Base-by-base conservation (phyloP, 2,797 vertebrate genomes). In the Sitta carolinensis region DNA sequence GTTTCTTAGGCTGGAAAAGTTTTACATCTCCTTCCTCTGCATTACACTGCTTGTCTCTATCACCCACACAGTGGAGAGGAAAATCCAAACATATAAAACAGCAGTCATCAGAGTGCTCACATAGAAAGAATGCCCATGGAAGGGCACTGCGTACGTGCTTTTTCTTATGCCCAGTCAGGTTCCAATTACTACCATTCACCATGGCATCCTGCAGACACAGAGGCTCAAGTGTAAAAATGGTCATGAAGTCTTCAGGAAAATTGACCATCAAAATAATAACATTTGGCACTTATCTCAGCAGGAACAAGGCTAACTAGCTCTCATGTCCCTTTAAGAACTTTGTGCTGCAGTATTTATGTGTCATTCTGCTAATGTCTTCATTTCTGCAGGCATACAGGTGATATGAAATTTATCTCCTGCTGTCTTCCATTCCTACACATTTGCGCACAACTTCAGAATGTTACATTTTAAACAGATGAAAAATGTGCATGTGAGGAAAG, bases 221-320 rank as follows among this genome's bases (percentile, higher is more conserved):
- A 70, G 16, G 30, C 23, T 68, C 51, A 88, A 88, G 55, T 47
- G 30, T 36, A 89, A 89, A 93, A 93, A 75, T 47, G 18, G 52
- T 66, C 83, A 61, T 64, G 45, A 73, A 84, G 42, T 59, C 87
- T 83, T 89, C 84, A 77, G 66, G 69, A 94, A 94, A 94, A 95
- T 4, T 45, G 83, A 88, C 69, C 69, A 69, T 78, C 79, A 73
- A 90, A 93, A 81, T 93, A 83, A 77, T 90, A 93, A 92, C 85
- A 93, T 72, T 84, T 75, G 25, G 36, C 85, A 95, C 69, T 95
- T 91, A 86, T 6, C 87, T 78, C 91, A 85, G 91, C 54, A 86
- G 82, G 63, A 83, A 15, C n/a, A 88, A 78, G n/a, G 55, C 66
- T 86, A 88, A 94, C 69, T 68, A 73, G 55, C 74, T 90, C n/a